Evolutionary conservation across 2,113 vertebrate genomes (phyloP).

Genomic region (Budorcas taxicolor): DNA sequence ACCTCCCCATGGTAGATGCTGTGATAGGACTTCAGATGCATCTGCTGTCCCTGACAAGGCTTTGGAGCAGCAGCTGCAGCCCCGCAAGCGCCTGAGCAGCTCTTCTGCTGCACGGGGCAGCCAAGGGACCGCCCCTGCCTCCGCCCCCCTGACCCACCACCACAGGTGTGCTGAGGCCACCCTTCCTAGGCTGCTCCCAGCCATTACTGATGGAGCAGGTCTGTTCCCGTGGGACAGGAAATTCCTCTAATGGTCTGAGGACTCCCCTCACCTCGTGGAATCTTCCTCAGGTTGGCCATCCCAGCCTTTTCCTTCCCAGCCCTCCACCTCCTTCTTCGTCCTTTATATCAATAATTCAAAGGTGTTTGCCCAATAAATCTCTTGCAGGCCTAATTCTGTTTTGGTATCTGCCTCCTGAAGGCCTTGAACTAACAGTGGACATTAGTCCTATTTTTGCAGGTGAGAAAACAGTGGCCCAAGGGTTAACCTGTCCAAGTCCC

Average conservation of each 20-base stretch:
- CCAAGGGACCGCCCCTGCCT: background rate
- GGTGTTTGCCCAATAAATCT: background rate
- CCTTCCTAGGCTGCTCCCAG: background rate
- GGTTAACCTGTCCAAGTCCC: background rate
- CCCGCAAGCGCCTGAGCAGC: background rate
- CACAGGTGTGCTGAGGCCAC: accelerated
- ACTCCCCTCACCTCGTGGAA: background rate
- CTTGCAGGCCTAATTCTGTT: background rate
- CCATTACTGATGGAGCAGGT: accelerated
- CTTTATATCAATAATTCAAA: background rate
- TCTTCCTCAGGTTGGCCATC: no score
- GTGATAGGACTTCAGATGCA: background rate
- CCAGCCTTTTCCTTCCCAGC: background rate
- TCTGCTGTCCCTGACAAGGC: background rate
- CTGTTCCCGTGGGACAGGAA: background rate
- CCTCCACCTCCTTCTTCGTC: no score
- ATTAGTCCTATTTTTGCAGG: background rate
- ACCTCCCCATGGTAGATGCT: background rate
- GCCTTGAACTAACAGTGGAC: background rate
- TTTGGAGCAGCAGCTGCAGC: background rate
- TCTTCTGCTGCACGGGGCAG: background rate
- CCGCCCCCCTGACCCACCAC: accelerated
- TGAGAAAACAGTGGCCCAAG: background rate
- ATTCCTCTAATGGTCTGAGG: background rate
- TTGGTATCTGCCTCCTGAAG: background rate